Evolutionary conservation across 2,113 vertebrate species (phyloP).

Genomic region (Phylloscopus trochilus): DNA sequence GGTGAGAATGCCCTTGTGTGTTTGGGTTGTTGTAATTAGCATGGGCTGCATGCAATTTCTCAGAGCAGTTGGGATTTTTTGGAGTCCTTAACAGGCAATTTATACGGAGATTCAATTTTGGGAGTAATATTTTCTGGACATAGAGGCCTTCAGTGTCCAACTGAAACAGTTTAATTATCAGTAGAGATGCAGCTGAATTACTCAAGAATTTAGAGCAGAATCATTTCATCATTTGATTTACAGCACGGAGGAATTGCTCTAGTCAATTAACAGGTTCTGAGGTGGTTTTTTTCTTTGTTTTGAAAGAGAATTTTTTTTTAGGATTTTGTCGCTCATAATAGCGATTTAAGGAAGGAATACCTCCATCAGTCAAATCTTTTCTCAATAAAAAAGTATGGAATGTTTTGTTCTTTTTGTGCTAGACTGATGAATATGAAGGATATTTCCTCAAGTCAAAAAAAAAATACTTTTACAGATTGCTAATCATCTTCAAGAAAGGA

Average conservation of each 20-base stretch:
- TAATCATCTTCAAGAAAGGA: neutral
- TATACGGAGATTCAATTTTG: neutral
- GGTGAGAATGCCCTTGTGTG: neutral
- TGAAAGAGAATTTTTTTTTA: neutral
- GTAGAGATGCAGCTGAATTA: neutral
- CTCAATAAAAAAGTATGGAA: neutral
- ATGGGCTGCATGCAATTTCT: neutral
- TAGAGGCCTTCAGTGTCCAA: neutral
- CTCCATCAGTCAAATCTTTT: neutral
- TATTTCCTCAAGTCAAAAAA: neutral
- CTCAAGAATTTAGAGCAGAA: neutral
- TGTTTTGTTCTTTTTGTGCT: neutral
- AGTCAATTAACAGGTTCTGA: neutral
- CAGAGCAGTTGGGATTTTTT: fast-evolving
- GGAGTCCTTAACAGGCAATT: neutral
- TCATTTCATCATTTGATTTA: neutral
- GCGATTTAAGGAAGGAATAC: neutral
- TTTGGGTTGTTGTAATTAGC: neutral
- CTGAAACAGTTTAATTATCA: neutral
- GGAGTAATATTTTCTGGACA: neutral
- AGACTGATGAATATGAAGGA: neutral
- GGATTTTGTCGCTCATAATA: neutral
- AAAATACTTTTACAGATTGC: neutral
- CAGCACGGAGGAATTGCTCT: neutral
- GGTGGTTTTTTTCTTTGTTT: neutral